Conservation (phyloP, 23 tunicate species). For the Halocynthia roretzi region DNA sequence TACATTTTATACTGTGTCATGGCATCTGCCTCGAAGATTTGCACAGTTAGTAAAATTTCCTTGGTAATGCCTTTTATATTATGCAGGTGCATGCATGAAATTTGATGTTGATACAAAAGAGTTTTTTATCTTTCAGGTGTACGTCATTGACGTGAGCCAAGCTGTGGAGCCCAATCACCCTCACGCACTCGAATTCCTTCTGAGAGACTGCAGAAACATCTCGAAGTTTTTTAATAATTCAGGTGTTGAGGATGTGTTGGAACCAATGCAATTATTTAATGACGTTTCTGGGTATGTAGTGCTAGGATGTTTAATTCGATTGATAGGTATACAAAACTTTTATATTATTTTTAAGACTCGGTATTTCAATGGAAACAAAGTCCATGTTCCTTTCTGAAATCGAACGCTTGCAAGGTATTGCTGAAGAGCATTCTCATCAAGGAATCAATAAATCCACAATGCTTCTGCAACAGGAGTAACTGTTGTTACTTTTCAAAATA, state of each 20-base stretch:
- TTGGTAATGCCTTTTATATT: too few relatives aligned
- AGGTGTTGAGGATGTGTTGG: conserved; percentile 46
- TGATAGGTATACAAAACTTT: too few relatives aligned
- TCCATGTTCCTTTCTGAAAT: conserved; percentile 43
- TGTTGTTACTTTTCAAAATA: too few relatives aligned
- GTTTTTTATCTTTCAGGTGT: conserved; percentile 26
- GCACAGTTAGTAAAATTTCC: too few relatives aligned
- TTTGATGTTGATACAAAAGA: too few relatives aligned
- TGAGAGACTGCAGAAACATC: conserved; percentile 66
- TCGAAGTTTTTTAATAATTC: conserved; percentile 57
- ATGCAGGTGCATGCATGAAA: too few relatives aligned
- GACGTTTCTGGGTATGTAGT: conserved; percentile 68
- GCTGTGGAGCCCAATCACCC: conserved; percentile 91
- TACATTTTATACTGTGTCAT: too few relatives aligned
- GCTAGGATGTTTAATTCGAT: not conserved
- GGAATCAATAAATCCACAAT: conserved; percentile 45
- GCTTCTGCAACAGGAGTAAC: not conserved
- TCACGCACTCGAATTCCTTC: conserved; percentile 54
- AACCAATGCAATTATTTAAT: conserved; percentile 55
- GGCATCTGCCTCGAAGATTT: too few relatives aligned
- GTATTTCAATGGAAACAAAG: conserved; percentile 35
- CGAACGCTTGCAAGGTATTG: conserved; percentile 32
- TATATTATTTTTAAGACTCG: conserved; percentile 18
- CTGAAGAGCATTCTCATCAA: conserved; percentile 77
- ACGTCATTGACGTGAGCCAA: conserved; percentile 95